Conservation (phyloP, 2,113 vertebrate genomes). For the Rhinolophus sinicus region DNA sequence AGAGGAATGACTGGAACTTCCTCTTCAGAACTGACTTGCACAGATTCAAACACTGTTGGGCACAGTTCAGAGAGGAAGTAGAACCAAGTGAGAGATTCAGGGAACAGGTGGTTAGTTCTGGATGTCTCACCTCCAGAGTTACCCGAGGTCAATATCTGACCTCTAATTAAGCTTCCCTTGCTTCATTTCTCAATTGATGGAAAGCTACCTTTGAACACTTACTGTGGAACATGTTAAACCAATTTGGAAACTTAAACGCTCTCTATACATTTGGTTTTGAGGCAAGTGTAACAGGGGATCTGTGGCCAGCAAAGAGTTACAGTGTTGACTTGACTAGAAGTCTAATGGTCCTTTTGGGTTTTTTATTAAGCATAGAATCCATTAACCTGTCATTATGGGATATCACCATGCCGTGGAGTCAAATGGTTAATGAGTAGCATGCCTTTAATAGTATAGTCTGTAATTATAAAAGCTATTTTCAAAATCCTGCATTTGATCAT, state of each 20-base stretch:
- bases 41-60: not conserved
- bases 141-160: conserved; percentile 18
- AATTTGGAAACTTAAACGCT: conserved; percentile 23
- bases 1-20: not conserved
- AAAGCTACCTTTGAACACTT: conserved; percentile 36
- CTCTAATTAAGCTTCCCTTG: not conserved
- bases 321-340: conserved; percentile 45
- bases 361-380: conserved; percentile 69
- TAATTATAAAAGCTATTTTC: conserved; percentile 75
- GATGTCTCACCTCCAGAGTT: not conserved
- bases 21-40: not conserved
- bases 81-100: not conserved
- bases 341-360: conserved; percentile 63
- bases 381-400: conserved; percentile 69
- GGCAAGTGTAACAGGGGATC: conserved; percentile 42
- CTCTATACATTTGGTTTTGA: conserved; percentile 52
- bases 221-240: conserved; percentile 54
- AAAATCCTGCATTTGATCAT: conserved; percentile 49
- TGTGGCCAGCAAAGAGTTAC: not conserved
- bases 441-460: conserved; percentile 60
- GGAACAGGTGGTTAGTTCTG: not conserved
- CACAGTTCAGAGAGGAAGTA: conserved; percentile 7
- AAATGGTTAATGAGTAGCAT: conserved; percentile 57
- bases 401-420: conserved; percentile 40
- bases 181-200: not conserved